These are phyloP conservation scores for Scaptomyza tumidula DNA, from an alignment of 2,888 invertebrate species.

Conservation along the genomic window DNA sequence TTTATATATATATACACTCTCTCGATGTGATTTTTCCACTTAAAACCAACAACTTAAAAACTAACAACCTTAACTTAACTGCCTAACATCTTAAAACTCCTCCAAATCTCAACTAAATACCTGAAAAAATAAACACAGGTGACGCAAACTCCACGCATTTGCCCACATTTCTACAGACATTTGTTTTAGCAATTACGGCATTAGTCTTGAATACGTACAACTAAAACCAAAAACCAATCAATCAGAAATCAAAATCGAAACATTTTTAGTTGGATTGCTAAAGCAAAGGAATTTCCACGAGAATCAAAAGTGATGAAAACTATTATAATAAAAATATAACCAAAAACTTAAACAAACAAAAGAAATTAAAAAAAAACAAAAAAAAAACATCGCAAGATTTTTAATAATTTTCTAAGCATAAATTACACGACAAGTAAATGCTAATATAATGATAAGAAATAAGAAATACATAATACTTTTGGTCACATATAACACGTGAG, in stretches of 20 bases:
- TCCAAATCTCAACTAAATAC: constrained; percentile 27
- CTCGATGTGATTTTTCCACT: constrained; percentile 58
- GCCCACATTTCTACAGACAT: constrained; percentile 82
- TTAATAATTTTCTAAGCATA: constrained; percentile 60
- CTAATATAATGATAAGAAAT: constrained; percentile 31
- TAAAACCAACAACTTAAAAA: constrained; percentile 33
- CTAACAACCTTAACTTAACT: constrained; percentile 40
- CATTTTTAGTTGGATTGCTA: constrained; percentile 60
- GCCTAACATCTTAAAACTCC: constrained; percentile 38
- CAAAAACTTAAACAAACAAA: constrained; percentile 15
- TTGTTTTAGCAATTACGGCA: constrained; percentile 83
- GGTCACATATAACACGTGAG: constrained; percentile 77
- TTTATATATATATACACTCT: constrained; percentile 56
- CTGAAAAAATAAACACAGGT: constrained; percentile 74
- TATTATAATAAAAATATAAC: constrained; percentile 42
- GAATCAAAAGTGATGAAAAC: constrained; percentile 63
- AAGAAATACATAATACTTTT: constrained; percentile 57
- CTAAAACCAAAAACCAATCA: constrained; percentile 34
- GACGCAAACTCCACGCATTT: constrained; percentile 83
- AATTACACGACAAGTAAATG: constrained; percentile 57
- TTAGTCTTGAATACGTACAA: constrained; percentile 70
- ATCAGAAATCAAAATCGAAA: constrained; percentile 29
- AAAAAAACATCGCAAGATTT: constrained; percentile 45
- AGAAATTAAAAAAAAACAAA: constrained; percentile 13
- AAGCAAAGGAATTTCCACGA: constrained; percentile 70